A percentile compares a stretch with the other conserved stretches of the same genome.
phyloP scores from a whole-genome alignment of 2,797 vertebrate genomes.

The Phyllotis vaccarum region DNA sequence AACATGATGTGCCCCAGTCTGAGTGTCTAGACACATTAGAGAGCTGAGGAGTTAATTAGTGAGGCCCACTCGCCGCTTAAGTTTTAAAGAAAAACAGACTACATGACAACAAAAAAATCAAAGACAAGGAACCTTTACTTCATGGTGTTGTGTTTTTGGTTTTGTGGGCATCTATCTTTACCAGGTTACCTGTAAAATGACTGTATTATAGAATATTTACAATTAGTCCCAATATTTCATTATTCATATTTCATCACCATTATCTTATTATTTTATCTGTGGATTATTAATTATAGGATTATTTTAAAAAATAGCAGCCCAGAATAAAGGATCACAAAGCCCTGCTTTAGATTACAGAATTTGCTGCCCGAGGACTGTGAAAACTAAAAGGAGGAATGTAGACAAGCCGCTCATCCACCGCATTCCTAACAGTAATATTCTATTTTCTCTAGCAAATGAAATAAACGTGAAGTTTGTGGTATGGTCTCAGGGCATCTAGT shows the following conservation, averaged over 20 bases:
- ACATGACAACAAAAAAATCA: neutral
- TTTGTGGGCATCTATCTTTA: neutral
- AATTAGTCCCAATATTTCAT: neutral
- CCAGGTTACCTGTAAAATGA: neutral
- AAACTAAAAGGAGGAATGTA: neutral
- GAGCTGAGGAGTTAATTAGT: neutral
- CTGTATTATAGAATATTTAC: neutral
- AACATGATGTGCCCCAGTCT: neutral
- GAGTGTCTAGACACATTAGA: neutral
- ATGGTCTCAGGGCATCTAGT: neutral
- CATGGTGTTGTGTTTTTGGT: neutral
- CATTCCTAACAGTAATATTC: neutral
- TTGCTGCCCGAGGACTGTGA: neutral
- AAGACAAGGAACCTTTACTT: neutral
- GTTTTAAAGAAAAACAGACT: neutral
- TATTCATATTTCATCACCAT: neutral
- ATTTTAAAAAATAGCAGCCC: neutral
- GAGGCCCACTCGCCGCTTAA: neutral
- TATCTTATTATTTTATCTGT: neutral
- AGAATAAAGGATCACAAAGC: neutral
- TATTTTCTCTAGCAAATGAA: neutral
- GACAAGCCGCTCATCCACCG: neutral
- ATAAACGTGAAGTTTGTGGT: neutral
- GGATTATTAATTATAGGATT: neutral
- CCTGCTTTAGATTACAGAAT: neutral